Conservation (phyloP, 2,113 vertebrate genomes). For the Mus spicilegus region DNA sequence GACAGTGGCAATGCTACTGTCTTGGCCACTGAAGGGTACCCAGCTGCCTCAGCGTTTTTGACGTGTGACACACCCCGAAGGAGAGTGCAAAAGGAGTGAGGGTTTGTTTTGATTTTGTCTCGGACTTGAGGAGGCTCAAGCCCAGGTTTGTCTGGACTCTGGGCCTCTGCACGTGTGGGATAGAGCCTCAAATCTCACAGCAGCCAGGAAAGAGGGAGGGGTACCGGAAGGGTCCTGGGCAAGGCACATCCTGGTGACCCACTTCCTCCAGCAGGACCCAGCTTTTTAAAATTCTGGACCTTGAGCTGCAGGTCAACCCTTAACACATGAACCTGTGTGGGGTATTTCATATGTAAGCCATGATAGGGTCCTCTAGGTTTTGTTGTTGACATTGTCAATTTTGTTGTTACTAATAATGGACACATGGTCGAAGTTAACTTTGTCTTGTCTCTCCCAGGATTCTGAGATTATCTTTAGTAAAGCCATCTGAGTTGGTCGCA, state of each 20-base stretch:
- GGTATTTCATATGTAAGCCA: neutral
- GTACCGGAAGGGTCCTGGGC: neutral
- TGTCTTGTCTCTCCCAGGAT: neutral
- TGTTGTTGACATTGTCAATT: neutral
- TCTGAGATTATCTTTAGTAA: neutral
- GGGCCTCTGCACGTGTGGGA: no score
- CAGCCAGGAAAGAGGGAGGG: neutral
- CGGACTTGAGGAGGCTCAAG: neutral
- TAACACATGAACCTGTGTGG: neutral
- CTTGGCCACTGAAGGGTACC: neutral
- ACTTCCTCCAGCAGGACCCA: neutral
- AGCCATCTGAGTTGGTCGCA: rapidly evolving
- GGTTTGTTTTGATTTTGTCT: neutral
- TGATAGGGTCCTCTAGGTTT: neutral
- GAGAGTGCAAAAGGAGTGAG: neutral
- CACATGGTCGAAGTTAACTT: neutral
- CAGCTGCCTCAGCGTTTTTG: neutral
- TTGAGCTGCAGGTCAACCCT: neutral
- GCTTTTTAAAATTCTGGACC: neutral
- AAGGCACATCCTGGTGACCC: neutral
- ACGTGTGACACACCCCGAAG: neutral
- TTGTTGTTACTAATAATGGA: neutral
- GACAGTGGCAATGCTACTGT: rapidly evolving
- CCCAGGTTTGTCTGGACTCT: neutral
- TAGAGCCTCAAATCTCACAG: neutral